Evolutionary conservation across 2,888 invertebrate species (phyloP).

Genomic region (Pterobdella sp.): DNA sequence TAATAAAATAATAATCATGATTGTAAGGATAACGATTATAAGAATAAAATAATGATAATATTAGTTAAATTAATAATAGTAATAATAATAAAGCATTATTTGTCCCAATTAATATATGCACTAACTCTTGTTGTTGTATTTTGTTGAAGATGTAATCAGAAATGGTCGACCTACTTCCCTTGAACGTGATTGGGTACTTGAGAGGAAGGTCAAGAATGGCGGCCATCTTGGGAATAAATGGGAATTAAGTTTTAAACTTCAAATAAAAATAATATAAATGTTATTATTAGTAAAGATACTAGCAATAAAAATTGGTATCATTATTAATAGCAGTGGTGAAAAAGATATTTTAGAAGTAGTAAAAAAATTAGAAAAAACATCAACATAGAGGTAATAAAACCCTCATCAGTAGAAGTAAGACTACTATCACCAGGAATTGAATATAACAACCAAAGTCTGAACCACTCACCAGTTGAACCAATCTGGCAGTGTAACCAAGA

Average conservation of each 20-base stretch:
- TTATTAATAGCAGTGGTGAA: background rate
- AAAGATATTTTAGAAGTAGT: background rate
- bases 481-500: slow-evolving; percentile 76
- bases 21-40: background rate
- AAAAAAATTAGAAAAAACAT: background rate
- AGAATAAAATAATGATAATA: background rate
- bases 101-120: too few species aligned
- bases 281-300: too few species aligned
- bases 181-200: slow-evolving; percentile 71
- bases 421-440: too few species aligned
- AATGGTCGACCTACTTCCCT: slow-evolving; percentile 74
- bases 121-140: too few species aligned
- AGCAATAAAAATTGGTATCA: background rate
- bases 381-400: background rate
- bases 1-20: background rate
- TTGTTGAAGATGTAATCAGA: slow-evolving; percentile 67
- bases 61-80: background rate
- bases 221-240: background rate
- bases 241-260: too few species aligned
- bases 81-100: background rate
- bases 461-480: slow-evolving; percentile 68
- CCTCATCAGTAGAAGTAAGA: slow-evolving; percentile 70
- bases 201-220: slow-evolving; percentile 72
- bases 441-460: background rate
- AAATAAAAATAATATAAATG: background rate